Evolutionary conservation across 2,888 invertebrate genomes (phyloP).

Genomic region (Drosophila paranaensis): DNA sequence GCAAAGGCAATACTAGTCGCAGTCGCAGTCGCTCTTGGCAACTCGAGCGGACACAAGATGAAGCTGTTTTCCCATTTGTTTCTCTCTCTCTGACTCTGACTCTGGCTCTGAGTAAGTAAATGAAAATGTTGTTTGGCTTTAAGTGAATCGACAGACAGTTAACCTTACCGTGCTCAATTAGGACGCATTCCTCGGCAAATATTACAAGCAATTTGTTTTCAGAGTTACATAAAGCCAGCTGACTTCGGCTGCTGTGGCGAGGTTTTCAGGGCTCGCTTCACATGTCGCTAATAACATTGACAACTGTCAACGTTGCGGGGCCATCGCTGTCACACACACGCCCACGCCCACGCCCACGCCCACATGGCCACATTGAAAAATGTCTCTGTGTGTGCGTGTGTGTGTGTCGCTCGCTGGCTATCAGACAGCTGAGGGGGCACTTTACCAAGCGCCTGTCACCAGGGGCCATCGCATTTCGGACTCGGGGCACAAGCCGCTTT

Average conservation of each 20-base stretch:
- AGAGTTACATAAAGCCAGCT: conserved; percentile 12
- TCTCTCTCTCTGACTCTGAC: not conserved
- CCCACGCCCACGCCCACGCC: conserved; percentile 15
- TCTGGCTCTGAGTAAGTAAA: conserved; percentile 12
- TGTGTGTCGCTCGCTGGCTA: not conserved
- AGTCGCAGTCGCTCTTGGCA: conserved; percentile 17
- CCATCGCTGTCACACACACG: conserved; percentile 58
- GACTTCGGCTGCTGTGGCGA: conserved; percentile 19
- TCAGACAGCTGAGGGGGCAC: conserved; percentile 7
- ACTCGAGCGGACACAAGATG: conserved; percentile 33
- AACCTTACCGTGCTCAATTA: conserved; percentile 46
- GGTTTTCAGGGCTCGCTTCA: conserved; percentile 12
- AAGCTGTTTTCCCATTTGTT: conserved; percentile 29
- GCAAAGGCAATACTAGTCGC: conserved; percentile 19
- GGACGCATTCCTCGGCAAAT: conserved; percentile 24
- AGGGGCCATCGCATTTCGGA: conserved; percentile 38
- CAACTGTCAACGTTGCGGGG: conserved; percentile 69
- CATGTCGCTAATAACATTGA: conserved; percentile 72
- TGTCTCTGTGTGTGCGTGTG: not conserved
- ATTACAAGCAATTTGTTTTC: conserved; percentile 33
- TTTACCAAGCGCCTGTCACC: conserved; percentile 24
- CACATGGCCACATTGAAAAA: conserved; percentile 4
- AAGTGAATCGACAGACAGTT: conserved; percentile 25
- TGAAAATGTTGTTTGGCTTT: conserved; percentile 60
- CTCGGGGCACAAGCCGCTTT: conserved; percentile 67